A percentile compares a stretch with the other conserved stretches of the same genome.
Evolutionary conservation across 2,888 invertebrate genomes (phyloP).

Genomic region (Pyrrhosoma nymphula): DNA sequence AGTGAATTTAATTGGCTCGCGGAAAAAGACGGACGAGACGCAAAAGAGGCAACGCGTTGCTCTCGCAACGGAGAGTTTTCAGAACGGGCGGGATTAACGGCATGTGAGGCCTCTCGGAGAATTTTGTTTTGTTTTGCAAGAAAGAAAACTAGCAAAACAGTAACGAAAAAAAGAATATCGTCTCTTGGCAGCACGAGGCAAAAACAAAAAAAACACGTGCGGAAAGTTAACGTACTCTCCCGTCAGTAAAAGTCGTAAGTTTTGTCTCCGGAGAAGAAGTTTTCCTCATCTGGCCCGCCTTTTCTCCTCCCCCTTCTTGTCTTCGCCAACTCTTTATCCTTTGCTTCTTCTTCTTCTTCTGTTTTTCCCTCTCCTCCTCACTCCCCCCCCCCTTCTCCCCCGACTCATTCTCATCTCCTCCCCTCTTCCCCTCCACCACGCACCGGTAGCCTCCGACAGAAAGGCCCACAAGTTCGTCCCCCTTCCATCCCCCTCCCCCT

Average conservation of each 20-base stretch:
- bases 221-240: not conserved
- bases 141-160: not conserved
- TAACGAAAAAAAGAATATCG: not conserved
- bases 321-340: not conserved
- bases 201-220: not conserved
- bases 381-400: not conserved
- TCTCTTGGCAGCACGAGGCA: not conserved
- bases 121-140: not conserved
- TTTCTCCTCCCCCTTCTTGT: not conserved
- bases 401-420: not conserved
- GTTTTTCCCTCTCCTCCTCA: not conserved
- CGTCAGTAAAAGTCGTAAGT: conserved; percentile 12
- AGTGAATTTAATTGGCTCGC: not conserved
- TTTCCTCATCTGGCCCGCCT: not conserved
- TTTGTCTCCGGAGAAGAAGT: not conserved
- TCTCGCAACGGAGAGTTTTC: not conserved
- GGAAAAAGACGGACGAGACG: not conserved
- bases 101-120: not conserved
- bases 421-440: not conserved
- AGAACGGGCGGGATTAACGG: not conserved
- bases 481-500: not conserved
- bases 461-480: not conserved
- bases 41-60: not conserved
- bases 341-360: not conserved
- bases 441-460: not conserved